Evolutionary conservation across 2,113 vertebrate genomes (phyloP).

Genomic region (Sigmodon hispidus): DNA sequence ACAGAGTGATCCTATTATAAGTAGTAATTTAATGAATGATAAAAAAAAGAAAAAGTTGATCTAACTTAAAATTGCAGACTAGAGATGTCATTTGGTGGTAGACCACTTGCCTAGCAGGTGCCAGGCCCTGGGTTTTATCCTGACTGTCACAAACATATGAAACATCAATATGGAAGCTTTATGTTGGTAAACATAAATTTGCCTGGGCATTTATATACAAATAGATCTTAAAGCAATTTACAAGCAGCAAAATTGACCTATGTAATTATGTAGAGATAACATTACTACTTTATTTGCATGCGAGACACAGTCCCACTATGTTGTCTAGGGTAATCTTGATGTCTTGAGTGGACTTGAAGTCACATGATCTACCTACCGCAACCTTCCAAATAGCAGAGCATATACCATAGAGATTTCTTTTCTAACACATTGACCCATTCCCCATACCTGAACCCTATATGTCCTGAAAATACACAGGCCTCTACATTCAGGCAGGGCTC

Average conservation of each 20-base stretch:
- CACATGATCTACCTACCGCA: too few species aligned
- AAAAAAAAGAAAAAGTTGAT: accelerated
- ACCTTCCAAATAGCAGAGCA: not conserved
- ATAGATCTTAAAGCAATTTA: not conserved
- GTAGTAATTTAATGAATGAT: not conserved
- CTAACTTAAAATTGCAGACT: not conserved
- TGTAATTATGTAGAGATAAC: not conserved
- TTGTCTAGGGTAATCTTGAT: not conserved
- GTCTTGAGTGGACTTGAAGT: not conserved
- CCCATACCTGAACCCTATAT: not conserved
- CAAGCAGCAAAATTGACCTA: not conserved
- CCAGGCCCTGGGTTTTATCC: not conserved
- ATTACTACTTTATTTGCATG: not conserved
- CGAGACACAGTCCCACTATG: not conserved
- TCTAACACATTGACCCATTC: not conserved
- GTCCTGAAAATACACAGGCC: not conserved
- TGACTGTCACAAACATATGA: not conserved
- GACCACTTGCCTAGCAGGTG: not conserved
- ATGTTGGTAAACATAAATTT: not conserved
- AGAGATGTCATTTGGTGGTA: not conserved
- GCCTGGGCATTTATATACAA: not conserved
- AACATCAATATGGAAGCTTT: not conserved
- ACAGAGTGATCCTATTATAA: not conserved
- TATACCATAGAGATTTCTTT: not conserved
- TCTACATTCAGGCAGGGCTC: not conserved